Conservation (phyloP, 2,797 vertebrate species). For the Urocyon cinereoargenteus region DNA sequence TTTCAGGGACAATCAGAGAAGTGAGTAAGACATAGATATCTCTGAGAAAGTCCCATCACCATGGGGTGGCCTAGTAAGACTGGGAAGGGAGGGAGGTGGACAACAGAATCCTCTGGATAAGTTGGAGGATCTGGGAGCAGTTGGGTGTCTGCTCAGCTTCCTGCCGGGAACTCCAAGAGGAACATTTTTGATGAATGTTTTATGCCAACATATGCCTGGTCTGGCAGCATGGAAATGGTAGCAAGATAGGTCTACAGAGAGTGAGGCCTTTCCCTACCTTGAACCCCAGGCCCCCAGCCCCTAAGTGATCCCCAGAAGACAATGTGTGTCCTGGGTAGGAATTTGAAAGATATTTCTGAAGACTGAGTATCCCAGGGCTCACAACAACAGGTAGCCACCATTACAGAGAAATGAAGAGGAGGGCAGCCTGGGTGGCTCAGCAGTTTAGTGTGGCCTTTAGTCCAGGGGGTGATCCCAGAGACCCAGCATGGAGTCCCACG, state of each 20-base stretch:
- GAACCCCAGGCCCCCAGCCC: not conserved
- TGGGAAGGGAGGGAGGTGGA: rapidly evolving
- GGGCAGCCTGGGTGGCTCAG: too few relatives aligned
- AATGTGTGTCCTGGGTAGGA: not conserved
- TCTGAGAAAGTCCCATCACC: not conserved
- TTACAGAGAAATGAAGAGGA: not conserved
- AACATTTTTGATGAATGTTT: not conserved
- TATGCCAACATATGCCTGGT: not conserved
- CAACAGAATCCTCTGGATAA: not conserved
- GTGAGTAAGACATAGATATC: not conserved
- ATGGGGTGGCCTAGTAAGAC: too few relatives aligned
- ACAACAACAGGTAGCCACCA: not conserved
- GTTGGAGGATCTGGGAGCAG: not conserved
- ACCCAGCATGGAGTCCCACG: too few relatives aligned
- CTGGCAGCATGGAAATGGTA: not conserved
- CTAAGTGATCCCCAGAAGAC: not conserved
- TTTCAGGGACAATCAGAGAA: not conserved
- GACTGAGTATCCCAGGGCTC: not conserved
- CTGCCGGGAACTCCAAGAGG: not conserved
- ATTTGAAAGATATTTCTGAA: not conserved
- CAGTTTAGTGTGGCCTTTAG: too few relatives aligned
- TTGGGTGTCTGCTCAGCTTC: not conserved
- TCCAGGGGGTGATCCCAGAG: too few relatives aligned
- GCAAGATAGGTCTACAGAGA: not conserved
- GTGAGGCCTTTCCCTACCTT: not conserved